phyloP scores from a whole-genome alignment of 2,113 vertebrate species.

The Todiramphus chloris region DNA sequence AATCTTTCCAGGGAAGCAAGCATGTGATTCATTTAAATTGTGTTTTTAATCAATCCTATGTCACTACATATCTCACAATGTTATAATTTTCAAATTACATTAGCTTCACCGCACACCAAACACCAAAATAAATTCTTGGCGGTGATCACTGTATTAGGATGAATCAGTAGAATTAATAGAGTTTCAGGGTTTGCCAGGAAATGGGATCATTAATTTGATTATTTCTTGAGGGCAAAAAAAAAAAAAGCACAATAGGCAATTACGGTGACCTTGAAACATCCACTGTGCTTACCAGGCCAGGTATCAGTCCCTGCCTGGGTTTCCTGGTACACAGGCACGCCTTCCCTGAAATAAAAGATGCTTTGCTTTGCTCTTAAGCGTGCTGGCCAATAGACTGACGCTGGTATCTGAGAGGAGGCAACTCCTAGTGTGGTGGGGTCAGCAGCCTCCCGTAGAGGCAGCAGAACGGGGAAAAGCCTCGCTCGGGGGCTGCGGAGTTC shows the following conservation, averaged over 20 bases:
- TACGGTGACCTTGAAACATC: background rate
- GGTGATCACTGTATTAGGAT: conserved; percentile 35
- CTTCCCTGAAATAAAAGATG: background rate
- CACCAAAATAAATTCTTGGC: conserved; percentile 50
- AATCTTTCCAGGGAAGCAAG: conserved; percentile 43
- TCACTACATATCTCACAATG: conserved; percentile 35
- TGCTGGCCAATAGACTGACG: fast-evolving
- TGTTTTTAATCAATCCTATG: conserved; percentile 69
- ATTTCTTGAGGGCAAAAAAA: background rate
- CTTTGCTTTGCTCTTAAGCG: background rate
- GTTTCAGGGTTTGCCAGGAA: conserved; percentile 46
- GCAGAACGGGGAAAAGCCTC: background rate
- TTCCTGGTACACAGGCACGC: background rate
- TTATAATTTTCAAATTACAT: conserved; percentile 71
- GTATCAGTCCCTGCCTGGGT: background rate
- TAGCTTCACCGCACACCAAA: conserved; percentile 40
- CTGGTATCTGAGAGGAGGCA: background rate
- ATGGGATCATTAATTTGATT: conserved; percentile 42
- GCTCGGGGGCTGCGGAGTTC: fast-evolving
- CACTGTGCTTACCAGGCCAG: background rate
- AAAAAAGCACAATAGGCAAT: background rate
- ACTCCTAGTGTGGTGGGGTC: fast-evolving
- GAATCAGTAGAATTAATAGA: conserved; percentile 53
- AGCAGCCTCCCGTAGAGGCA: background rate
- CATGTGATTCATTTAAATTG: conserved; percentile 58